phyloP scores from a whole-genome alignment of 2,797 vertebrate genomes.

The Halcyon chelicuti region DNA sequence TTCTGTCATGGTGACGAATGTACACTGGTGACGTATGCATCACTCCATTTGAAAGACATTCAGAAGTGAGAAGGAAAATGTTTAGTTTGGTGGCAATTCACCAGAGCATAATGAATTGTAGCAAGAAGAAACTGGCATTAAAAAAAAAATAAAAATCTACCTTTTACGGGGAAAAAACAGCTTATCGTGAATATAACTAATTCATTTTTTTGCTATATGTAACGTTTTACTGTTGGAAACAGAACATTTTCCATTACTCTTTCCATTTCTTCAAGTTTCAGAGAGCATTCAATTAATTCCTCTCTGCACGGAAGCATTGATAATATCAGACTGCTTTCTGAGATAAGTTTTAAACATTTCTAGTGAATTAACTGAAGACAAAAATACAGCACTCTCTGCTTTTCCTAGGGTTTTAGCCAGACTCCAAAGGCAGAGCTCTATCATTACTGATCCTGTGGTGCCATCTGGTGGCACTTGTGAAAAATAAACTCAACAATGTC shows the following conservation, averaged over 20 bases:
- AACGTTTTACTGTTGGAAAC: background rate
- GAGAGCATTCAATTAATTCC: background rate
- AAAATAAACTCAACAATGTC: background rate
- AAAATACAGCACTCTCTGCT: rapidly evolving
- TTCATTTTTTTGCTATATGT: background rate
- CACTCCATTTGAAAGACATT: background rate
- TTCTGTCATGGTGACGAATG: background rate
- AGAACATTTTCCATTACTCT: background rate
- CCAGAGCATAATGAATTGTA: background rate
- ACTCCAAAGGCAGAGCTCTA: rapidly evolving
- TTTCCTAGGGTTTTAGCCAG: background rate
- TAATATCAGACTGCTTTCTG: background rate
- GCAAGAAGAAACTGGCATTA: background rate
- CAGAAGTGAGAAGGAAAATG: background rate
- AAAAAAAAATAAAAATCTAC: background rate
- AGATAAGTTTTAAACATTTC: background rate
- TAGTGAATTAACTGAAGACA: background rate
- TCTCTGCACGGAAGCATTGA: background rate
- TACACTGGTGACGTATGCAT: background rate
- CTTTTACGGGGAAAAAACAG: background rate
- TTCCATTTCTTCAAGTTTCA: background rate
- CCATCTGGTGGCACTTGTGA: constrained; percentile 63
- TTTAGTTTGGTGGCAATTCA: background rate
- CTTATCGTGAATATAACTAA: background rate
- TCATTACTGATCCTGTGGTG: background rate